Conservation (phyloP, 2,797 vertebrate genomes). For the Gobio occitaniae region DNA sequence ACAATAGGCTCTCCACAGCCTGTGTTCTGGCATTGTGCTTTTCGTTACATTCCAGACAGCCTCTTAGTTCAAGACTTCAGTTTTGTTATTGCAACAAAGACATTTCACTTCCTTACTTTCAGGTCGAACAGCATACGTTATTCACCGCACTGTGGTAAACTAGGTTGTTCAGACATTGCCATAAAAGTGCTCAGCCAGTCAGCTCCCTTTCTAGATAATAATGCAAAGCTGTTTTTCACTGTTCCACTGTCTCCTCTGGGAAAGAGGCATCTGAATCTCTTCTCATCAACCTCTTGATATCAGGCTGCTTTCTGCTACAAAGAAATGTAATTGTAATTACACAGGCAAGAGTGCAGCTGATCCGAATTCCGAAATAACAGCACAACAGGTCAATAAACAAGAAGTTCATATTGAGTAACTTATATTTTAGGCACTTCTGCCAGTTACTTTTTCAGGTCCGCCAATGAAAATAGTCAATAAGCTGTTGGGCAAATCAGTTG, state of each 20-base stretch:
- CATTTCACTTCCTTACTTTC: constrained; percentile 28
- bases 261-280: background rate
- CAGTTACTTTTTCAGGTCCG: background rate
- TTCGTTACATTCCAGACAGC: constrained; percentile 31
- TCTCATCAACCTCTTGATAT: background rate
- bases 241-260: background rate
- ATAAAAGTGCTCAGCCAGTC: background rate
- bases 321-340: background rate
- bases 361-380: background rate
- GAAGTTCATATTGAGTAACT: background rate
- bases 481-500: background rate
- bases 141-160: background rate
- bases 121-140: background rate
- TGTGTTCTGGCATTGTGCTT: constrained; percentile 32
- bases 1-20: constrained; percentile 29
- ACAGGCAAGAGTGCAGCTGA: background rate
- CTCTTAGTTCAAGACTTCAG: constrained; percentile 28
- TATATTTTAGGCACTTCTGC: background rate
- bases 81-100: constrained; percentile 35
- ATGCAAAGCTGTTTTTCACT: background rate
- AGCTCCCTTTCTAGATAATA: constrained; percentile 2
- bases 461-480: background rate
- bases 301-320: background rate
- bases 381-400: background rate
- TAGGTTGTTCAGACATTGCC: background rate